Conservation (phyloP, 2,888 invertebrate genomes). For the Sialis lutaria region DNA sequence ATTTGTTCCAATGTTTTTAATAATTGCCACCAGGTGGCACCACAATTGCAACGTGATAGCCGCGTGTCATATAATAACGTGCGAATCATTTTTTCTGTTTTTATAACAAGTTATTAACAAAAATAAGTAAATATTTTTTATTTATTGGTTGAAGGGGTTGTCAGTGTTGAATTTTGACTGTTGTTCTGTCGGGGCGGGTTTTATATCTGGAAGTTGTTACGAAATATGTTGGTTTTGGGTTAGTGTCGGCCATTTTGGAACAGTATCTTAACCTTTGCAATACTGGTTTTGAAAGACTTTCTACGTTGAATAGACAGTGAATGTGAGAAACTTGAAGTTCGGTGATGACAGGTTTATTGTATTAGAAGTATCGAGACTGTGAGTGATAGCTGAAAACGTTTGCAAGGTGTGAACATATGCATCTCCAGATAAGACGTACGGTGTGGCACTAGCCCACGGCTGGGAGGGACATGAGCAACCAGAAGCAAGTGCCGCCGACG, state of each 20-base stretch:
- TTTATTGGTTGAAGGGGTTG: neutral
- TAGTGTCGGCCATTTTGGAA: conserved; percentile 29
- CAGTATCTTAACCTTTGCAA: conserved; percentile 25
- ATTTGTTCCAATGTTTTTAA: neutral
- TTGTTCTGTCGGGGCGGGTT: neutral
- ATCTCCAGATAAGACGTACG: conserved; percentile 16
- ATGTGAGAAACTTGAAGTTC: neutral
- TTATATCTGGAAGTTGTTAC: neutral
- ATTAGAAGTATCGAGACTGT: neutral
- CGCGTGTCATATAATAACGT: conserved; percentile 28
- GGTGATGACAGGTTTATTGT: neutral
- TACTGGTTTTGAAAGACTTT: too few relatives aligned
- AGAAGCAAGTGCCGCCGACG: conserved; percentile 45
- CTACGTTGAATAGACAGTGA: neutral
- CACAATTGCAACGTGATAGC: conserved; percentile 28
- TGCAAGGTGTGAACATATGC: conserved; percentile 25
- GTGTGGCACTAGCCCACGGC: conserved; percentile 38
- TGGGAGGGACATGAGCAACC: conserved; percentile 47
- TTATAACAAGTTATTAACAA: neutral
- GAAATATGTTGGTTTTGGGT: conserved; percentile 21
- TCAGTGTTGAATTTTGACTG: neutral
- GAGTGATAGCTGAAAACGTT: conserved; percentile 5
- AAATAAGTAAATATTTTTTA: too few relatives aligned
- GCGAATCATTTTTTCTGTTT: conserved; percentile 20
- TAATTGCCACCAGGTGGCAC: conserved; percentile 12